Percentiles rank a stretch among this genome's conserved stretches.
Evolutionary conservation across 2,797 vertebrate species (phyloP).

Genomic region (Saguinus oedipus): DNA sequence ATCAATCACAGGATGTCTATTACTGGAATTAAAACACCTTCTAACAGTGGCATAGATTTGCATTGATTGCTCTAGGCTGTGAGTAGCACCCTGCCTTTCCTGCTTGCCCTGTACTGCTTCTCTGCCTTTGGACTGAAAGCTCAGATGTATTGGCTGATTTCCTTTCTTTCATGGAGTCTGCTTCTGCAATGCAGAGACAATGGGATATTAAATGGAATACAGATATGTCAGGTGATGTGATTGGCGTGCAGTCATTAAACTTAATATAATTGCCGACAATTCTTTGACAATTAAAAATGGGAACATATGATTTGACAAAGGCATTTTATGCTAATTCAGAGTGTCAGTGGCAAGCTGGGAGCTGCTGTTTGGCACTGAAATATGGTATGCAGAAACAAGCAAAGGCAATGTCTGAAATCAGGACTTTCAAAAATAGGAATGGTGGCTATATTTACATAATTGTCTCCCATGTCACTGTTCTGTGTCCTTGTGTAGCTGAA

Average conservation of each 20-base stretch:
- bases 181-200: neutral
- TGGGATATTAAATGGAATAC: neutral
- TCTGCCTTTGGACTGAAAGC: constrained; percentile 49
- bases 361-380: neutral
- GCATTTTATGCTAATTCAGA: neutral
- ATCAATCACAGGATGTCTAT: constrained; percentile 81
- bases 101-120: neutral
- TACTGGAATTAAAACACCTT: constrained; percentile 80
- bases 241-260: neutral
- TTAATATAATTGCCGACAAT: neutral
- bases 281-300: neutral
- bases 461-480: neutral
- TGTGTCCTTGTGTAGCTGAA: neutral
- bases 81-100: constrained; percentile 52
- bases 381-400: neutral
- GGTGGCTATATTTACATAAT: neutral
- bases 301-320: neutral
- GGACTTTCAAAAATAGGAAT: neutral
- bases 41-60: constrained; percentile 78
- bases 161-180: neutral
- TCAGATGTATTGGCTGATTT: neutral
- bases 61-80: constrained; percentile 72
- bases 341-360: neutral
- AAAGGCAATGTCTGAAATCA: neutral
- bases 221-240: neutral